A percentile compares a stretch with the other conserved stretches of the same genome.
Evolutionary conservation across 1,140 invertebrate species (phyloP).

Genomic region (Drosophila kepulauana): DNA sequence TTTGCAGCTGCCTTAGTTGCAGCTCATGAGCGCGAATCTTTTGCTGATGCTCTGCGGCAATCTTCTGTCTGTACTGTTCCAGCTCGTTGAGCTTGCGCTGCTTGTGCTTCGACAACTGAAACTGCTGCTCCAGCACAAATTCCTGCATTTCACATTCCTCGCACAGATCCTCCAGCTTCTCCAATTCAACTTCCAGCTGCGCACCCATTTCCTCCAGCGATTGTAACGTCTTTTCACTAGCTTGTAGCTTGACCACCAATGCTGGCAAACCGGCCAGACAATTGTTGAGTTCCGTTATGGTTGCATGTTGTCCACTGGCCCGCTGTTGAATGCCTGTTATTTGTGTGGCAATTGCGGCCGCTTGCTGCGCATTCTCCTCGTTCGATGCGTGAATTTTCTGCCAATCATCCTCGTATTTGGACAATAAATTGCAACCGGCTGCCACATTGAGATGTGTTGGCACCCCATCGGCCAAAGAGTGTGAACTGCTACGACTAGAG

Average conservation of each 20-base stretch:
- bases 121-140: conserved; percentile 88
- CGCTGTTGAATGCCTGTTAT: conserved; percentile 86
- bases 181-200: conserved; percentile 87
- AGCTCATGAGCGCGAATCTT: conserved; percentile 87
- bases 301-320: conserved; percentile 86
- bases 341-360: conserved; percentile 87
- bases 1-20: conserved; percentile 85
- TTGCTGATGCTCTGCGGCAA: conserved; percentile 87
- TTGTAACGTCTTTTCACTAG: conserved; percentile 86
- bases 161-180: conserved; percentile 88
- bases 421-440: conserved; percentile 73
- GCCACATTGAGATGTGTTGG: conserved; percentile 69
- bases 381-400: conserved; percentile 88
- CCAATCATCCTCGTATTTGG: conserved; percentile 86
- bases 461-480: conserved; percentile 59
- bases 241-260: conserved; percentile 87
- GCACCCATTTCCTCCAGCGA: conserved; percentile 87
- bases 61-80: conserved; percentile 85
- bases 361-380: conserved; percentile 88
- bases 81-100: conserved; percentile 86
- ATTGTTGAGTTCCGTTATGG: conserved; percentile 86
- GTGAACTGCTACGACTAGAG: conserved; percentile 46
- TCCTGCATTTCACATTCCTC: conserved; percentile 89
- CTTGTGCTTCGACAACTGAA: conserved; percentile 88
- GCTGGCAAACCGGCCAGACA: conserved; percentile 87